phyloP scores from a whole-genome alignment of 2,888 invertebrate species.

The Strigamia crassipes region DNA sequence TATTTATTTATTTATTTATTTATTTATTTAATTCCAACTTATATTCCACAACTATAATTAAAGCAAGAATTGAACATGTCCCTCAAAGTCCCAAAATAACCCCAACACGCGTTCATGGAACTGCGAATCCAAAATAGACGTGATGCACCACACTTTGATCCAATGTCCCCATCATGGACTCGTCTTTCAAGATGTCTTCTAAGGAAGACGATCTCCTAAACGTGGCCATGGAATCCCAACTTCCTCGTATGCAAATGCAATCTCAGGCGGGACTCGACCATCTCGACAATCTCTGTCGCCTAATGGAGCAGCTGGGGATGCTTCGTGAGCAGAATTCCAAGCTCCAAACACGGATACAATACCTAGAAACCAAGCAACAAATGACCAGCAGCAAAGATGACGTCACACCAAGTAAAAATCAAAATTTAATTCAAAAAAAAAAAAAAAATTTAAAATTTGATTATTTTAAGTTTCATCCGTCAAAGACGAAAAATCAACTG shows the following conservation, averaged over 20 bases:
- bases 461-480: too few species aligned
- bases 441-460: too few species aligned
- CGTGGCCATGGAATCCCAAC: neutral
- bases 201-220: neutral
- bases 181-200: slow-evolving; percentile 8
- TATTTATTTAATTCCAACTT: too few species aligned
- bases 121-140: neutral
- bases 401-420: slow-evolving; percentile 48
- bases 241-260: neutral
- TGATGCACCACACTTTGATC: neutral
- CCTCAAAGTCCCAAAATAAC: neutral
- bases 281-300: slow-evolving; percentile 74
- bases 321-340: slow-evolving; percentile 73
- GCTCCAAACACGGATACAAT: slow-evolving; percentile 70
- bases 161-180: slow-evolving; percentile 6
- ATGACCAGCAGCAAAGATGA: slow-evolving; percentile 58
- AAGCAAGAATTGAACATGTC: neutral
- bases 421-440: too few species aligned
- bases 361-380: slow-evolving; percentile 72
- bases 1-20: too few species aligned
- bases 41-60: slow-evolving; percentile 3
- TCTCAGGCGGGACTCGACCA: slow-evolving; percentile 71
- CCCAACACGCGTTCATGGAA: neutral
- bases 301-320: slow-evolving; percentile 76
- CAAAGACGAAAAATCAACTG: neutral